Evolutionary conservation across 2,113 vertebrate genomes (phyloP).

Genomic region (Pangasianodon hypophthalmus): DNA sequence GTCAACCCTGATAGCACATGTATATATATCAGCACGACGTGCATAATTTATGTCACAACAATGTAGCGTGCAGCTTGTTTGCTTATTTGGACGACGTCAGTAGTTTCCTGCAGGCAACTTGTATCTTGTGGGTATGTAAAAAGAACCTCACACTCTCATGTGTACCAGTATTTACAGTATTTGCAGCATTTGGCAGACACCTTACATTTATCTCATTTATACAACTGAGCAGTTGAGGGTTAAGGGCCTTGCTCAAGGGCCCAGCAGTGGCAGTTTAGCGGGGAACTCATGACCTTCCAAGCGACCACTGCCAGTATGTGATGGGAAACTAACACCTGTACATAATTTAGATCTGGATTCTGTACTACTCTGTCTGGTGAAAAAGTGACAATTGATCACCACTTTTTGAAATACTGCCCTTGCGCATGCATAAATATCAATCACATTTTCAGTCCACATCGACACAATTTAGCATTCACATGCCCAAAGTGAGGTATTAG

Average conservation of each 20-base stretch:
- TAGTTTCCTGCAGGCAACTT: not conserved
- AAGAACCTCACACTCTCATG: not conserved
- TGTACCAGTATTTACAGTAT: not conserved
- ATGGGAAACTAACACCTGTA: not conserved
- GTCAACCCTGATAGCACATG: not conserved
- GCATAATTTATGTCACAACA: not conserved
- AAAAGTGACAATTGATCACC: not conserved
- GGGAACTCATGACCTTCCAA: not conserved
- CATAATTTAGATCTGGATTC: not conserved
- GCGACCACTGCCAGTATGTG: not conserved
- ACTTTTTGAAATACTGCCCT: not conserved
- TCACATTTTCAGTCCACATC: not conserved
- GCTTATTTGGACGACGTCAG: not conserved
- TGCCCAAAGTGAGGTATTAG: slow-evolving; percentile 12
- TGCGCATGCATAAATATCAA: not conserved
- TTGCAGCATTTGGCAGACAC: not conserved
- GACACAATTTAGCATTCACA: not conserved
- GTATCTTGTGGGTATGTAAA: too few species aligned
- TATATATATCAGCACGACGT: not conserved
- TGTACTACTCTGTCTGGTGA: not conserved
- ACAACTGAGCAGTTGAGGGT: not conserved
- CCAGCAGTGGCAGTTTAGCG: not conserved
- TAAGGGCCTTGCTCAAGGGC: not conserved
- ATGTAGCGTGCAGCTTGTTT: not conserved
- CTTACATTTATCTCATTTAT: not conserved